A percentile compares a stretch with the other conserved stretches of the same genome.
Conservation (phyloP, 2,113 vertebrate species). For the Cottus gobio region DNA sequence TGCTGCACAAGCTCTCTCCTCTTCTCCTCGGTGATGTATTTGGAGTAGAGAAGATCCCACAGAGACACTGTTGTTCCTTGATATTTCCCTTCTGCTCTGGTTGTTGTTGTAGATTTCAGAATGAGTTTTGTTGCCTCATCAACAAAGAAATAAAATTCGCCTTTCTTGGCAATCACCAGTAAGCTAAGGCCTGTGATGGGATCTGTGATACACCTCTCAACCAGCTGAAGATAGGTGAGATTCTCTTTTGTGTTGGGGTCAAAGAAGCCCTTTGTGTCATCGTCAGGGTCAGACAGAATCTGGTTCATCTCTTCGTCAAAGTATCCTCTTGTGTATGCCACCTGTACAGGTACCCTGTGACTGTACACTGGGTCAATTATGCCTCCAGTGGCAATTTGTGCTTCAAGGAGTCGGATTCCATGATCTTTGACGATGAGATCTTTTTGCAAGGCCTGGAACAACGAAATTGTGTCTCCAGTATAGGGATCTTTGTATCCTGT, state of each 20-base stretch:
- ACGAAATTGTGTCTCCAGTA: constrained; percentile 84
- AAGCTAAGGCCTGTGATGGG: constrained; percentile 72
- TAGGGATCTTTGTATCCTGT: constrained; percentile 88
- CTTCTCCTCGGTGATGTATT: constrained; percentile 80
- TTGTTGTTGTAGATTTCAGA: constrained; percentile 74
- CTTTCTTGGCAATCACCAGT: constrained; percentile 79
- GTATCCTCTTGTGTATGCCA: constrained; percentile 86
- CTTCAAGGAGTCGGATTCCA: constrained; percentile 75
- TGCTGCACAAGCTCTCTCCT: constrained; percentile 78
- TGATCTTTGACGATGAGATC: constrained; percentile 77
- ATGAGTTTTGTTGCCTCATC: constrained; percentile 70
- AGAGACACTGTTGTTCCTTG: constrained; percentile 75
- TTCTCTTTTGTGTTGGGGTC: constrained; percentile 84
- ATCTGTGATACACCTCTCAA: constrained; percentile 80
- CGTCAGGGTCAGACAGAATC: constrained; percentile 68
- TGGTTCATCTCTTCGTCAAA: constrained; percentile 86
- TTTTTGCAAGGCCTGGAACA: constrained; percentile 84
- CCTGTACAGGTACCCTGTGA: constrained; percentile 80
- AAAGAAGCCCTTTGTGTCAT: constrained; percentile 79
- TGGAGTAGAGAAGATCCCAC: constrained; percentile 86
- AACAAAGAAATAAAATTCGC: constrained; percentile 77
- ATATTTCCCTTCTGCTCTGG: constrained; percentile 80
- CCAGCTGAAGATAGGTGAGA: constrained; percentile 85
- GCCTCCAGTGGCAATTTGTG: constrained; percentile 77
- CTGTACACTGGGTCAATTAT: constrained; percentile 77